These are phyloP conservation scores for Sebastes iracundus DNA, from an alignment of 2,797 vertebrate genomes.

Conservation along the genomic window DNA sequence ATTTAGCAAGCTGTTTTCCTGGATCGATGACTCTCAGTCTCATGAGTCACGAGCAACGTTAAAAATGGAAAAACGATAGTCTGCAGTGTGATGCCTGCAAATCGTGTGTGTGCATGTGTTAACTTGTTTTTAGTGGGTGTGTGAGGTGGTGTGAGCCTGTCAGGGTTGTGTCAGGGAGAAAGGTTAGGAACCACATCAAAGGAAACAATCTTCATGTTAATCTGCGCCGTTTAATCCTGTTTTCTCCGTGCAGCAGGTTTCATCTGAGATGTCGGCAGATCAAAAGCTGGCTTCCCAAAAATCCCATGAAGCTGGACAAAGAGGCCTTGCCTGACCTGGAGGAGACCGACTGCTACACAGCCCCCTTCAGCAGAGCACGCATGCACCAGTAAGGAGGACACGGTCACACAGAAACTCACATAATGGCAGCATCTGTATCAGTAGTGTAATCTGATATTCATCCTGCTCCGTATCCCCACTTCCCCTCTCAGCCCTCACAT, in stretches of 20 bases:
- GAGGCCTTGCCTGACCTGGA: slow-evolving; percentile 95
- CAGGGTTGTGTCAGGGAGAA: not conserved
- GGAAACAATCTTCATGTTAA: slow-evolving; percentile 52
- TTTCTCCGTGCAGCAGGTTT: slow-evolving; percentile 81
- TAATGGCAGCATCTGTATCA: not conserved
- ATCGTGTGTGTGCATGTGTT: not conserved
- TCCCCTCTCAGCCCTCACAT: slow-evolving; percentile 4
- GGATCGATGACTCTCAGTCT: not conserved
- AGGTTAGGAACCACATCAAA: slow-evolving; percentile 24
- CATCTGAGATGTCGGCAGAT: slow-evolving; percentile 91
- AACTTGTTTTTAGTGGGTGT: slow-evolving; percentile 1
- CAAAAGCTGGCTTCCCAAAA: slow-evolving; percentile 95
- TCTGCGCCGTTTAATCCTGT: slow-evolving; percentile 54
- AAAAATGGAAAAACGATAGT: slow-evolving; percentile 17
- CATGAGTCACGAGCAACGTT: not conserved
- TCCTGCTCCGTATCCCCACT: not conserved
- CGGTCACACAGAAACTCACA: not conserved
- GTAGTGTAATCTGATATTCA: not conserved
- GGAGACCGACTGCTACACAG: slow-evolving; percentile 96
- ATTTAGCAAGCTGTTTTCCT: slow-evolving; percentile 15
- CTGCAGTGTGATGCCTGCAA: not conserved
- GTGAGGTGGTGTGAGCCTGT: not conserved
- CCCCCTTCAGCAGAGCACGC: slow-evolving; percentile 95
- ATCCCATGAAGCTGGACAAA: slow-evolving; percentile 99
- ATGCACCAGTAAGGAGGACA: slow-evolving; percentile 91